phyloP scores from a whole-genome alignment of 1,140 invertebrate genomes.

The Drosophila kikkawai region DNA sequence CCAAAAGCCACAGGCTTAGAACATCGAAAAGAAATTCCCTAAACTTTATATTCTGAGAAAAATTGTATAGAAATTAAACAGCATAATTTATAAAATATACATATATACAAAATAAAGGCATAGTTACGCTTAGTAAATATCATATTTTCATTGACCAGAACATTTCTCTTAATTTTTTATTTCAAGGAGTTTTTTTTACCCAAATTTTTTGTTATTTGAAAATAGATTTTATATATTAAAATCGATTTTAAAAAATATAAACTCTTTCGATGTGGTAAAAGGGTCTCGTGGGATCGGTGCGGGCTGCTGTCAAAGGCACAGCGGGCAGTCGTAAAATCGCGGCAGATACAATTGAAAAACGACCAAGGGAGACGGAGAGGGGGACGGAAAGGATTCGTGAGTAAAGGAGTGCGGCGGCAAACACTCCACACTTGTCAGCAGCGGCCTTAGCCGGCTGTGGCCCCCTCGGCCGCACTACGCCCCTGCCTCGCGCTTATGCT shows the following conservation, averaged over 20 bases:
- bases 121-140: no score
- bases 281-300: constrained; percentile 33
- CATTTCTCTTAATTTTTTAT: neutral
- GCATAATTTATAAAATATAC: no score
- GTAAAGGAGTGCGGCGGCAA: constrained; percentile 79
- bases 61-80: neutral
- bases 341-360: constrained; percentile 76
- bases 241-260: neutral
- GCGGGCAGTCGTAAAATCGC: constrained; percentile 73
- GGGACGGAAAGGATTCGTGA: constrained; percentile 38
- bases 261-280: neutral
- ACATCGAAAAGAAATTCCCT: neutral
- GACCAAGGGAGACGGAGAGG: constrained; percentile 10
- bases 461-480: neutral
- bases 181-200: neutral
- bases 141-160: neutral
- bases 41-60: neutral
- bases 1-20: neutral
- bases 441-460: constrained; percentile 24
- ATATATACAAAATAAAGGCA: no score
- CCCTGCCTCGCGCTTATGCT: constrained; percentile 73
- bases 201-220: neutral
- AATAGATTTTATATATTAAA: neutral
- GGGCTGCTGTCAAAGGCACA: constrained; percentile 73
- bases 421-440: constrained; percentile 82